Conservation (phyloP, 2,113 vertebrate species). For the Salvelinus fontinalis region DNA sequence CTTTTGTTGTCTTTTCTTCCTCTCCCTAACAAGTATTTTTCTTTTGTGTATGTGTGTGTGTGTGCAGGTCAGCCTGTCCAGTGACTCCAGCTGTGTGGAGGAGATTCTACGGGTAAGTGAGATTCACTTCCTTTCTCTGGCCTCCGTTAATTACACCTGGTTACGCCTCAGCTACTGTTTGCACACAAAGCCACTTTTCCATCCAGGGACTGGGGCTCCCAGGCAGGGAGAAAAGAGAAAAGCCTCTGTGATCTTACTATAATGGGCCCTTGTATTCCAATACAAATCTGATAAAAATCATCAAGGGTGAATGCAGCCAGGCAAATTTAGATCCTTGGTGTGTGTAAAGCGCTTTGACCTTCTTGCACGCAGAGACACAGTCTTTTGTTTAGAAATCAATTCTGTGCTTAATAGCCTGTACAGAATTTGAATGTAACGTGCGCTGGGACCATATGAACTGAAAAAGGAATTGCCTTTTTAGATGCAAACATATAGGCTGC, state of each 20-base stretch:
- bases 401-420: slow-evolving; percentile 56
- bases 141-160: slow-evolving; percentile 31
- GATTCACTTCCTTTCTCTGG: slow-evolving; percentile 43
- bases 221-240: neutral
- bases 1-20: slow-evolving; percentile 42
- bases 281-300: neutral
- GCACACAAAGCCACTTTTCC: slow-evolving; percentile 23
- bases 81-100: slow-evolving; percentile 94
- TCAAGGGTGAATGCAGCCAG: neutral
- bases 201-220: neutral
- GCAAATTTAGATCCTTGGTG: slow-evolving; percentile 2
- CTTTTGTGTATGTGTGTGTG: slow-evolving; percentile 64
- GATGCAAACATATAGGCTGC: neutral
- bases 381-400: slow-evolving; percentile 11
- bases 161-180: slow-evolving; percentile 10
- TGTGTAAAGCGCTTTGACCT: neutral
- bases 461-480: neutral
- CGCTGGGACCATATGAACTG: neutral
- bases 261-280: slow-evolving; percentile 12
- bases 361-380: neutral
- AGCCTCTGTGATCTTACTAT: neutral
- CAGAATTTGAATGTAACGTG: slow-evolving; percentile 24
- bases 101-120: slow-evolving; percentile 94
- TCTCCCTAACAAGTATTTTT: slow-evolving; percentile 24
- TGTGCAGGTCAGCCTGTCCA: slow-evolving; percentile 88